Evolutionary conservation across 2,113 vertebrate species (phyloP), one percentile per base, ranked within the genome.

Genomic region (Fregetta grallaria): DNA sequence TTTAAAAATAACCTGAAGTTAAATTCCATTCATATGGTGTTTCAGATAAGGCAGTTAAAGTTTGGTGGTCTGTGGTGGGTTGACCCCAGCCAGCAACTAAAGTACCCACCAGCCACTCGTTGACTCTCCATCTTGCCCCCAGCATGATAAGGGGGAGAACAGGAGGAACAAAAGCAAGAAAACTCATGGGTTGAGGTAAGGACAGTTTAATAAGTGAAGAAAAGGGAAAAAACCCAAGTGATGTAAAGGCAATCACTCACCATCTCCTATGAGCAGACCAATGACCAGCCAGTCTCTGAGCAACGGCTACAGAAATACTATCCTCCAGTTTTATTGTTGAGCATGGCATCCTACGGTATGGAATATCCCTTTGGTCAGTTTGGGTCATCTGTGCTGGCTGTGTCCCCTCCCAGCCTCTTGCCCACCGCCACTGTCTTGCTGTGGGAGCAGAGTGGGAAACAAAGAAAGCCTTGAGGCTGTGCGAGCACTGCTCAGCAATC

Each of bases 401-500:
- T 42, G 15, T 71, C 32, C 50, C 25, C 22, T 50, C 49, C 14
- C n/a, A 56, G 29, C n/a, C 21, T 77, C 65, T 71, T 56, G 42
- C 18, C 19, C 7, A 23, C 53, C 9, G 27, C 13, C 8, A 71
- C 38, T 45, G 53, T 23, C 15, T 29, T 0, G 0, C 12, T 61
- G 27, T 23, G 30, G 29, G 40, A 25, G 21, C 1, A 0, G 47
- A 70, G 23, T 49, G 20, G 63, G 36, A 56, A 55, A 53, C 53
- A 53, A 27, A 75, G 67, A 42, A 75, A 38, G 10, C 22, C 27
- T 25, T 19, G 17, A 22, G 26, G 42, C 56, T 77, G 17, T 22
- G 40, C 21, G 32, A 84, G 65, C 16, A 7, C n/a, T 18, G 11
- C 26, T 42, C 30, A 56, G 42, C 40, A 15, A 18, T 32, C 2